A percentile compares a stretch with the other conserved stretches of the same genome.
These are phyloP conservation scores for Hypsibius dujardini DNA, from an alignment of 1,140 invertebrate genomes.

Conservation along the genomic window DNA sequence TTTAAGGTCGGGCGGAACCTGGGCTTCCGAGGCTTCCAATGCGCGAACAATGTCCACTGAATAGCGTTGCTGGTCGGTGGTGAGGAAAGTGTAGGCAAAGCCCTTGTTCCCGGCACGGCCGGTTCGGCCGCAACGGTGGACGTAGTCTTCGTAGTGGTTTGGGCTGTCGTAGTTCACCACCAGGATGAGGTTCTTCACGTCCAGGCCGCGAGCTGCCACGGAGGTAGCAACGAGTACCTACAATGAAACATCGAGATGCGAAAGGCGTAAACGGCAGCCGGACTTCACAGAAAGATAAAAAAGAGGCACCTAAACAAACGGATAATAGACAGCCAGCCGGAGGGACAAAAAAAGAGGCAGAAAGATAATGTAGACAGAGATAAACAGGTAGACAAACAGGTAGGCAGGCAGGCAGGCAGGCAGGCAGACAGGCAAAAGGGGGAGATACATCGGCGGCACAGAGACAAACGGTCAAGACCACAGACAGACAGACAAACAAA, in stretches of 20 bases:
- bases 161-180: slow-evolving; percentile 99
- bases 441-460: no score
- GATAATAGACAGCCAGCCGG: no score
- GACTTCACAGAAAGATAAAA: no score
- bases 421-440: no score
- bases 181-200: slow-evolving; percentile 91
- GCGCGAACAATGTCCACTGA: slow-evolving; percentile 81
- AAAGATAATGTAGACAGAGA: no score
- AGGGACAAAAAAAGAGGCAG: no score
- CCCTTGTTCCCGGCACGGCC: slow-evolving; percentile 89
- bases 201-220: slow-evolving; percentile 84
- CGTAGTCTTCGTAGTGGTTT: slow-evolving; percentile 99
- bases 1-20: slow-evolving; percentile 54
- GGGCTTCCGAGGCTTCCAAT: slow-evolving; percentile 57
- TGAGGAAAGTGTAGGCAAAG: slow-evolving; percentile 87
- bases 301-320: no score
- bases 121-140: slow-evolving; percentile 77
- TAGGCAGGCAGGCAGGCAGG: no score
- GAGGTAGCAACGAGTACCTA: slow-evolving; percentile 61
- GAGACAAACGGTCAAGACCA: no score
- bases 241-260: slow-evolving; percentile 8
- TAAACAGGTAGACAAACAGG: no score
- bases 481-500: no score
- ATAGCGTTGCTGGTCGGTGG: slow-evolving; percentile 76
- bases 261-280: no score